Evolutionary conservation across 2,797 vertebrate species (phyloP).

Genomic region (Aldrovandia affinis): DNA sequence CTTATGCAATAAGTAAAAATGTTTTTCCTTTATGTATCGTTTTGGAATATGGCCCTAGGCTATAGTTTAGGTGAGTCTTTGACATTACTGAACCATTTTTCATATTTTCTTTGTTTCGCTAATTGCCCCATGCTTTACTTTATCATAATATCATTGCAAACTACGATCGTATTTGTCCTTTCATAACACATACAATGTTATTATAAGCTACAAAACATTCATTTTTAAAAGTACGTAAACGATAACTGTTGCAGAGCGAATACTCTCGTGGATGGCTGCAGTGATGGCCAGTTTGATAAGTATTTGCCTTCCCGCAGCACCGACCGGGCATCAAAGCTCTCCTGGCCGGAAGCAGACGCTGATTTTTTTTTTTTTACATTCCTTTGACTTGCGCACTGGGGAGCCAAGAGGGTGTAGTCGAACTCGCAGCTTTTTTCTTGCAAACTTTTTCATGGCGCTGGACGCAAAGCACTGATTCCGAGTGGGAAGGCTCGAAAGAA

Average conservation of each 20-base stretch:
- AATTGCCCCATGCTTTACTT: too few species aligned
- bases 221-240: neutral
- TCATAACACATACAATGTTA: neutral
- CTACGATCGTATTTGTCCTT: neutral
- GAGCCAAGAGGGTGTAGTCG: conserved; percentile 69
- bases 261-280: neutral
- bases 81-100: too few species aligned
- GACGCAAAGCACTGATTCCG: conserved; percentile 60
- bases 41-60: too few species aligned
- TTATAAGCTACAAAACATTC: neutral
- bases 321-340: conserved; percentile 51
- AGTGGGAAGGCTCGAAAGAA: conserved; percentile 37
- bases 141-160: too few species aligned
- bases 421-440: conserved; percentile 56
- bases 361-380: conserved; percentile 38
- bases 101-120: too few species aligned
- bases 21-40: too few species aligned
- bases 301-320: conserved; percentile 41
- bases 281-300: neutral
- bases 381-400: conserved; percentile 69
- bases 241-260: neutral
- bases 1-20: too few species aligned
- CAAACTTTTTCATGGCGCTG: conserved; percentile 67
- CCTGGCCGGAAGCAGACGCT: conserved; percentile 57
- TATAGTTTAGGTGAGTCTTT: too few species aligned